These are phyloP conservation scores for Lutraria lutraria DNA, from an alignment of 2,888 invertebrate species.

Conservation along the genomic window DNA sequence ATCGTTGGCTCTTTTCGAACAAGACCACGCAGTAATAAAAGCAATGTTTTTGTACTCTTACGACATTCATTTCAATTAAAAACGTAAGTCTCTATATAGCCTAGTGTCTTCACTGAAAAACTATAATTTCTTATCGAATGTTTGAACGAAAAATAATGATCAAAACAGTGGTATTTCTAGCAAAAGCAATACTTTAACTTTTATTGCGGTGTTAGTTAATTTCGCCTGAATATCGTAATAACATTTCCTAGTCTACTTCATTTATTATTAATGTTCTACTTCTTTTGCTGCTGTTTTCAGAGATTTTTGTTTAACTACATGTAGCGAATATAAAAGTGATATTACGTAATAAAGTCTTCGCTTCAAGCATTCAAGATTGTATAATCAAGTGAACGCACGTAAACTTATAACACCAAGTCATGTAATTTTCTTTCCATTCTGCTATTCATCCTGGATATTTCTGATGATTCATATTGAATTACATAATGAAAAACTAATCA, in stretches of 20 bases:
- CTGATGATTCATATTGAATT: background rate
- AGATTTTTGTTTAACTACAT: background rate
- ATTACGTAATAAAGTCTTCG: background rate
- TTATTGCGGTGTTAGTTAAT: background rate
- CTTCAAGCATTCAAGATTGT: background rate
- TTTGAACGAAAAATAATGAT: background rate
- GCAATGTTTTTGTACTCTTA: background rate
- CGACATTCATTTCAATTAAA: background rate
- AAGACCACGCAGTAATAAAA: background rate
- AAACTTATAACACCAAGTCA: background rate
- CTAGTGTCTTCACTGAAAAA: background rate
- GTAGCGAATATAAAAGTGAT: background rate
- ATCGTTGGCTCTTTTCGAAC: background rate
- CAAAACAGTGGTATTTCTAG: background rate
- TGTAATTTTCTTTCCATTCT: background rate
- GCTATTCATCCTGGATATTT: background rate
- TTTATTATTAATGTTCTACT: background rate
- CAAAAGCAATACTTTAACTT: background rate
- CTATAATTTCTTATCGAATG: background rate
- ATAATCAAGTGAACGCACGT: background rate
- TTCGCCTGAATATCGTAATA: background rate
- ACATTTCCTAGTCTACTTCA: background rate
- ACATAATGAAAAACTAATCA: background rate
- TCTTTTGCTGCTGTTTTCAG: background rate
- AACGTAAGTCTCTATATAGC: background rate